phyloP scores from a whole-genome alignment of 2,113 vertebrate genomes.

The Redunca redunca region DNA sequence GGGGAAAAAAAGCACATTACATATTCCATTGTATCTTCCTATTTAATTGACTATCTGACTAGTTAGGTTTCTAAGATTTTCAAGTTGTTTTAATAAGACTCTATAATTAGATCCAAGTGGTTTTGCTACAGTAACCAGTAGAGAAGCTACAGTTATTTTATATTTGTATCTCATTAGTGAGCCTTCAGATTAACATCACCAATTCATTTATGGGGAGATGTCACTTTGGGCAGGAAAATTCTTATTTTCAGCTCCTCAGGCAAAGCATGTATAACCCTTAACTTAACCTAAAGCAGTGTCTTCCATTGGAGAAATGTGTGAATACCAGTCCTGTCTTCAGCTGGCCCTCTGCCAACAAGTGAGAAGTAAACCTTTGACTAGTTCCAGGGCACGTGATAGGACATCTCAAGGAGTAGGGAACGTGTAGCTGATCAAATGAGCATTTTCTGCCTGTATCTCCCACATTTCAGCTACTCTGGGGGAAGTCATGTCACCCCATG shows the following conservation, averaged over 20 bases:
- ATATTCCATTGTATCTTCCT: constrained; percentile 78
- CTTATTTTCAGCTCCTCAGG: constrained; percentile 13
- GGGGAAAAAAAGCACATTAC: constrained; percentile 53
- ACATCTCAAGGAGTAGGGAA: neutral
- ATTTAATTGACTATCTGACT: constrained; percentile 63
- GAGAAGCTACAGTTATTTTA: constrained; percentile 37
- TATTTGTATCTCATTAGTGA: constrained; percentile 66
- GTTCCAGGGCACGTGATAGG: neutral
- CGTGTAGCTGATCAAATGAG: neutral
- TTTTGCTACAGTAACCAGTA: constrained; percentile 30
- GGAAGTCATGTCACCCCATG: constrained; percentile 36
- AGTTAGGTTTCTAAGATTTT: constrained; percentile 51
- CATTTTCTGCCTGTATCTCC: constrained; percentile 5
- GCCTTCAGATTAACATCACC: constrained; percentile 51
- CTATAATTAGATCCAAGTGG: constrained; percentile 65
- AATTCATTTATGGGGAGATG: constrained; percentile 28
- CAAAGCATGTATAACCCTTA: constrained; percentile 13
- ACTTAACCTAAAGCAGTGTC: constrained; percentile 28
- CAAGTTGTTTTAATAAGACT: constrained; percentile 61
- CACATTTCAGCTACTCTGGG: constrained; percentile 8
- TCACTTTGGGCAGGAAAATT: neutral
- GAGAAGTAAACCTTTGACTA: neutral
- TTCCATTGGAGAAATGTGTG: constrained; percentile 14
- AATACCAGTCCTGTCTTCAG: neutral
- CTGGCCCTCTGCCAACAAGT: neutral